Percentiles rank a stretch among this genome's conserved stretches.
Evolutionary conservation across 92 coral and sea anemone species (phyloP).

Genomic region (Actinostola sp.): DNA sequence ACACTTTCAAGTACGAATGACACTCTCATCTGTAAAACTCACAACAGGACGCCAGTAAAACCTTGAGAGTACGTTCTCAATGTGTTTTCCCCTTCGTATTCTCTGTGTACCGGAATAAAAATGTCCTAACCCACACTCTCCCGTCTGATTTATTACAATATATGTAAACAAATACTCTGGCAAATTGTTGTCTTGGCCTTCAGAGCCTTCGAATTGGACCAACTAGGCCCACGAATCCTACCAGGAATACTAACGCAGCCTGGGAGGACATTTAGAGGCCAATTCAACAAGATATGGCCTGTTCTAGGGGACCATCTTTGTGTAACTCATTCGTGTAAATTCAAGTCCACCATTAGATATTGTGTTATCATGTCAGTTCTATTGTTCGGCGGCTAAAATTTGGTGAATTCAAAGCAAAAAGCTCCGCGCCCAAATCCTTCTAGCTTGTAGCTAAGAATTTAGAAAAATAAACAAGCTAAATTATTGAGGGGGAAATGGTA

Average conservation of each 20-base stretch:
- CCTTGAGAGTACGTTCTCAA: background rate
- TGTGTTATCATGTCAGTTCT: constrained; percentile 93
- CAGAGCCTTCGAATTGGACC: background rate
- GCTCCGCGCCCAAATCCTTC: constrained; percentile 7
- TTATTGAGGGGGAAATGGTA: constrained; percentile 11
- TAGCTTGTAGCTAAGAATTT: constrained; percentile 23
- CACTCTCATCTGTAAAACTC: background rate
- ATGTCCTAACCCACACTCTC: constrained; percentile 23
- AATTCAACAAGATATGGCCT: background rate
- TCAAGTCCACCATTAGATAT: constrained; percentile 18
- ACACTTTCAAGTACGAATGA: background rate
- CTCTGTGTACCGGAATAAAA: constrained; percentile 22
- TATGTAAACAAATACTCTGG: constrained; percentile 45
- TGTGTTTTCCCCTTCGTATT: background rate
- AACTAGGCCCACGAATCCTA: background rate
- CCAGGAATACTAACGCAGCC: background rate
- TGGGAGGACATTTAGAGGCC: background rate
- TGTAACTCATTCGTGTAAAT: constrained; percentile 1
- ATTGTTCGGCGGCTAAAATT: constrained; percentile 84
- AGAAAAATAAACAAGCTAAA: constrained; percentile 49
- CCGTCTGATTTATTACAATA: constrained; percentile 46
- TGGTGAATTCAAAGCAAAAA: constrained; percentile 65
- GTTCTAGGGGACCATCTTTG: constrained; percentile 2
- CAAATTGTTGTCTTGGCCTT: constrained; percentile 1
- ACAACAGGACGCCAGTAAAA: background rate